Conservation (phyloP, 2,797 vertebrate species). For the Bufotes viridis region DNA sequence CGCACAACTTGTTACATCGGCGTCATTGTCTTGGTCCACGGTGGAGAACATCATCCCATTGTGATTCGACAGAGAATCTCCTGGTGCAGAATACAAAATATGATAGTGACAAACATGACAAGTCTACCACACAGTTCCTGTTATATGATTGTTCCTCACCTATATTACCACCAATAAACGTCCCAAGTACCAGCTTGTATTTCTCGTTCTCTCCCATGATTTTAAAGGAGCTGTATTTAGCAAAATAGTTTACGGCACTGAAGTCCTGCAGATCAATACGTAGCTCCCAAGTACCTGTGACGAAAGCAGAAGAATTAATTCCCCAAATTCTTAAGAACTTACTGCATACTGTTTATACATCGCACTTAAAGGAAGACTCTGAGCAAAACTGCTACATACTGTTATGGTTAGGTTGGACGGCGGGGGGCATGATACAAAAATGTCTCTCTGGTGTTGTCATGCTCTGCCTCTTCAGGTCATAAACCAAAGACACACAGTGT, state of each 20-base stretch:
- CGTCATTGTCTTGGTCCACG: slow-evolving; percentile 44
- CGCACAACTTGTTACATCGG: neutral
- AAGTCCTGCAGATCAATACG: slow-evolving; percentile 58
- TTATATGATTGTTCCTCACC: slow-evolving; percentile 45
- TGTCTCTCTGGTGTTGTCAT: too few relatives aligned
- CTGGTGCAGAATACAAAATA: neutral
- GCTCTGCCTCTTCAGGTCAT: too few relatives aligned
- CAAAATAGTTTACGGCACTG: slow-evolving; percentile 30
- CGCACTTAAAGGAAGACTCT: too few relatives aligned
- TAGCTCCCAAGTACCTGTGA: slow-evolving; percentile 50
- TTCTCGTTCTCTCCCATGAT: slow-evolving; percentile 49
- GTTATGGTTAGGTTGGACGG: too few relatives aligned
- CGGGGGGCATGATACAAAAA: too few relatives aligned
- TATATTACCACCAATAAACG: slow-evolving; percentile 47
- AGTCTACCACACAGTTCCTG: neutral
- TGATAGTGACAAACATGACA: neutral
- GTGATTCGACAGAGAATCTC: slow-evolving; percentile 35
- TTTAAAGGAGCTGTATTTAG: slow-evolving; percentile 46
- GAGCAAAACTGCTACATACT: too few relatives aligned
- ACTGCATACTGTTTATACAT: too few relatives aligned
- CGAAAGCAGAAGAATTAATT: neutral
- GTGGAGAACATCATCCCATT: slow-evolving; percentile 41
- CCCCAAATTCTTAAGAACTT: too few relatives aligned
- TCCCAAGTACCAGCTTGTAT: slow-evolving; percentile 36
- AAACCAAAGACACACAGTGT: too few relatives aligned